Evolutionary conservation across 2,797 vertebrate species (phyloP), one percentile per base, ranked within the genome.

Genomic region (Gallinago stenura): DNA sequence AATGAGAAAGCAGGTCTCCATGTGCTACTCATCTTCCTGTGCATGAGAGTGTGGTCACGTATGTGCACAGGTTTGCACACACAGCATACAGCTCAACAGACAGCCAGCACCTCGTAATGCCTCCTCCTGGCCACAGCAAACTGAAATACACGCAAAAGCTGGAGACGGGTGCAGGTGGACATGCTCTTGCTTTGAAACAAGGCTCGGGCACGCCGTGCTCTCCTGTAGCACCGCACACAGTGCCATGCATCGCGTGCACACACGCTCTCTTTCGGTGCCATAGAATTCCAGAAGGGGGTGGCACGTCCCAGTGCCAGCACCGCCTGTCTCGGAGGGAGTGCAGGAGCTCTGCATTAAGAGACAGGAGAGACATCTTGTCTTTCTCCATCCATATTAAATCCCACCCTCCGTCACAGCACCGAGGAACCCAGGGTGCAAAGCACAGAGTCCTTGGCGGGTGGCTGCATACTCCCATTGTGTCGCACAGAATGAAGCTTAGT

Each of bases 1-100:
- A 80, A 88, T 2, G 15, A 51, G 65, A 68, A 54, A 65, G 56
- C 33, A 75, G 22, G 10, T 69, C 43, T 48, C n/a, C 25, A 2
- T 10, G 15, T 50, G 33, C 30, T 35, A 0, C 26, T 90, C 0
- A 0, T 66, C 50, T 26, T 41, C 20, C 37, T 21, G 6, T 1
- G 10, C 4, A 4, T 0, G 7, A 15, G 17, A 20, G 45, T 14
- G 33, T 10, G 10, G 66, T n/a, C 48, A 35, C 25, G 14, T 1
- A 3, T 0, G 3, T 7, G 30, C 43, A 31, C 20, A 48, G 51
- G n/a, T 33, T 21, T 79, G 78, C 33, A 57, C 53, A 37, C 0
- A 1, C 13, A 75, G 37, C 28, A 26, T 3, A 31, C 73, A 85
- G 17, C 9, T 28, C 51, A 69, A 72, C 16, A 30, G 13, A 51